A percentile compares a stretch with the other conserved stretches of the same genome.
Evolutionary conservation across 1,140 invertebrate genomes (phyloP).

Genomic region (Zaprionus lachaisei): DNA sequence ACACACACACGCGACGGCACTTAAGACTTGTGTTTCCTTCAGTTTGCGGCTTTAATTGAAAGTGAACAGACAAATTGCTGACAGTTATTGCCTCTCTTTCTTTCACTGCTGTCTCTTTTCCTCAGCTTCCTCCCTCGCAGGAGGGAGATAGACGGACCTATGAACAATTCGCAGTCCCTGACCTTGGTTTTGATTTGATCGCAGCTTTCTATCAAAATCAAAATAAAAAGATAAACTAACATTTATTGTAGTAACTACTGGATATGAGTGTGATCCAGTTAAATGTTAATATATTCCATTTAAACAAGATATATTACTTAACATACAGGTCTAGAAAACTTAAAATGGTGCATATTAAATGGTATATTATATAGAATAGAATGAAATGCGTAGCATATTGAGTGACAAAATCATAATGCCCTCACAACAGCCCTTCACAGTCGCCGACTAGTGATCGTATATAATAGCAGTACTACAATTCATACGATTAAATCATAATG

Average conservation of each 20-base stretch:
- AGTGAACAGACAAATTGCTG: slow-evolving; percentile 43
- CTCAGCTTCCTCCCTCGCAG: background rate
- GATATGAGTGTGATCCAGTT: no score
- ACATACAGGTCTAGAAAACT: no score
- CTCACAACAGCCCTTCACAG: no score
- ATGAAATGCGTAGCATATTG: no score
- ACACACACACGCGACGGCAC: slow-evolving; percentile 14
- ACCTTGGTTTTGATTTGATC: background rate
- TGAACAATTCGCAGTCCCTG: background rate
- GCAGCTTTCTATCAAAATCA: background rate
- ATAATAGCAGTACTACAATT: background rate
- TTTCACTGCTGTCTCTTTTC: background rate
- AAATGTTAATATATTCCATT: no score
- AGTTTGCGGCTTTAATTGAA: slow-evolving; percentile 42
- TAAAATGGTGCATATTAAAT: no score
- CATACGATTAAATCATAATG: slow-evolving; percentile 4
- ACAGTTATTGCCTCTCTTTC: background rate
- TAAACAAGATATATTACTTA: no score
- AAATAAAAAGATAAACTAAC: background rate
- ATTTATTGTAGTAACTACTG: background rate
- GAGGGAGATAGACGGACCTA: background rate
- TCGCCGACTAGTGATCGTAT: background rate
- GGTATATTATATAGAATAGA: no score
- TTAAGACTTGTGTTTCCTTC: slow-evolving; percentile 17
- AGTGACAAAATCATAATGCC: no score